These are phyloP conservation scores for Tamandua tetradactyla DNA, from an alignment of 2,797 vertebrate species.

Conservation along the genomic window DNA sequence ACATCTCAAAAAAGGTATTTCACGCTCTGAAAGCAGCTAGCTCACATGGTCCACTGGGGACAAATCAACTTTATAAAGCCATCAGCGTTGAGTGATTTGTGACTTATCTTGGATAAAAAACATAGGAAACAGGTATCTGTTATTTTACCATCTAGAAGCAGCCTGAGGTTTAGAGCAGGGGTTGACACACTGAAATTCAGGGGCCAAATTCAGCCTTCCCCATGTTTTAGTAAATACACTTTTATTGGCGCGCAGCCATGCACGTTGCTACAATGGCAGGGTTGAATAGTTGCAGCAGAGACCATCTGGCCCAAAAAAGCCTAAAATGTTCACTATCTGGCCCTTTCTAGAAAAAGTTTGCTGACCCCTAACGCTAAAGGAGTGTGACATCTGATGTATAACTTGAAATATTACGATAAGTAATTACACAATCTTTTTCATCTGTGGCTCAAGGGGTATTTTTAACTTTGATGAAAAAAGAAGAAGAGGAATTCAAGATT, in stretches of 20 bases:
- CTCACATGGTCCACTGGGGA: neutral
- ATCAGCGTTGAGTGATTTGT: neutral
- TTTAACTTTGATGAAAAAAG: neutral
- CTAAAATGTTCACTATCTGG: neutral
- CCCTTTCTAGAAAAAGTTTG: neutral
- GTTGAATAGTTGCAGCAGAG: neutral
- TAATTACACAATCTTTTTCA: slow-evolving; percentile 29
- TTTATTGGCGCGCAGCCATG: neutral
- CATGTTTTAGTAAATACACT: slow-evolving; percentile 6
- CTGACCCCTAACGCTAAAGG: neutral
- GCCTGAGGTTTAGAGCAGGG: neutral
- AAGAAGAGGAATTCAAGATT: neutral
- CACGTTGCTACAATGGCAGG: neutral
- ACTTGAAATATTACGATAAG: slow-evolving; percentile 58
- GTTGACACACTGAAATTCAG: neutral
- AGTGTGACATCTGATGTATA: neutral
- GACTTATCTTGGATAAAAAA: neutral
- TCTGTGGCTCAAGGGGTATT: neutral
- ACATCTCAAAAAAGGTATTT: neutral
- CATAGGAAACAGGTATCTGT: neutral
- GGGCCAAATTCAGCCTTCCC: neutral
- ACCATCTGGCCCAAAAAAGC: neutral
- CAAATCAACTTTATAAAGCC: neutral
- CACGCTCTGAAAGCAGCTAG: neutral
- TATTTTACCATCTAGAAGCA: slow-evolving; percentile 14